Percentiles rank a stretch among this genome's conserved stretches.
These are phyloP conservation scores for Drosophila nr. perissopoda DNA, from an alignment of 2,888 invertebrate species.

Conservation along the genomic window DNA sequence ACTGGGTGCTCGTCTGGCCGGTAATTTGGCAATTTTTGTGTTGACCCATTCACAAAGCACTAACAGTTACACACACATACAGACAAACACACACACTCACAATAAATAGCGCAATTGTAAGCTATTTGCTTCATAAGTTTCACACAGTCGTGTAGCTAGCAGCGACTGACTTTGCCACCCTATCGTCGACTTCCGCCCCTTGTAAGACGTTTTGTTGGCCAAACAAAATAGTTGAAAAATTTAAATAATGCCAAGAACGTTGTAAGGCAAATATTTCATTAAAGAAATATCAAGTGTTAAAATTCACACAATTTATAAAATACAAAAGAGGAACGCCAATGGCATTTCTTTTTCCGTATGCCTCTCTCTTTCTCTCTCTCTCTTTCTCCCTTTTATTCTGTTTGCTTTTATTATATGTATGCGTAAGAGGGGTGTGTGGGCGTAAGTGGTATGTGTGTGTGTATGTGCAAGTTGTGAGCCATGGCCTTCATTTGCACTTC, in stretches of 20 bases:
- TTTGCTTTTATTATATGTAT: constrained; percentile 7
- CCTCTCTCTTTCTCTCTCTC: not conserved
- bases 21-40: constrained; percentile 71
- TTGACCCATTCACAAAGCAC: constrained; percentile 26
- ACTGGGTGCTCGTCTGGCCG: constrained; percentile 37
- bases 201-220: constrained; percentile 45
- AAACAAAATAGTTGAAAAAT: constrained; percentile 76
- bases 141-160: constrained; percentile 42
- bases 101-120: constrained; percentile 79
- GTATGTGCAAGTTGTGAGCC: constrained; percentile 18
- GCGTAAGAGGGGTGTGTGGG: not conserved
- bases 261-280: constrained; percentile 72
- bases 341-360: constrained; percentile 31
- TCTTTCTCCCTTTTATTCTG: not conserved
- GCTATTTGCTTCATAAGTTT: constrained; percentile 76
- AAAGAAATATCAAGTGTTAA: constrained; percentile 80
- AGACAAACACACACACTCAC: constrained; percentile 35
- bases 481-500: constrained; percentile 47
- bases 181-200: not conserved
- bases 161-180: constrained; percentile 57
- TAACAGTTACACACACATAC: constrained; percentile 6
- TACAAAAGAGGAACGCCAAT: constrained; percentile 65
- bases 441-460: not conserved
- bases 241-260: constrained; percentile 68
- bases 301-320: constrained; percentile 78